A percentile compares a stretch with the other conserved stretches of the same genome.
Evolutionary conservation across 2,888 invertebrate genomes (phyloP).

Genomic region (Conops quadrifasciatus): DNA sequence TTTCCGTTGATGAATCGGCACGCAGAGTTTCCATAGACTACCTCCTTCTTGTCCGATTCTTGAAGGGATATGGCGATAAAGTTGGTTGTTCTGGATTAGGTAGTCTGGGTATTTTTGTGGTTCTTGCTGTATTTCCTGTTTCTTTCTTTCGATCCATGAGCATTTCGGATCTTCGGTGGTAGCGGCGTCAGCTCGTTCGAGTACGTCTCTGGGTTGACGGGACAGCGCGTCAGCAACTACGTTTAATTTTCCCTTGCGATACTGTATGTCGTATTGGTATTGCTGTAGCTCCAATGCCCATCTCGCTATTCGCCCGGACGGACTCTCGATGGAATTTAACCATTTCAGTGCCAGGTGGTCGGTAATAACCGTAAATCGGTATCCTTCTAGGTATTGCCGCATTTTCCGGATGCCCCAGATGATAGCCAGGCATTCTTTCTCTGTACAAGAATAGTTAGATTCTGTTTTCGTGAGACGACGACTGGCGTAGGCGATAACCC

Average conservation of each 20-base stretch:
- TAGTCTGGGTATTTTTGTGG: neutral
- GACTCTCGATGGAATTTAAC: slow-evolving; percentile 22
- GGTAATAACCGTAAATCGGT: slow-evolving; percentile 29
- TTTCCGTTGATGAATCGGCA: neutral
- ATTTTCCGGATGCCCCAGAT: slow-evolving; percentile 33
- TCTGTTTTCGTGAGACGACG: slow-evolving; percentile 27
- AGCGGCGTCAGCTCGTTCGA: neutral
- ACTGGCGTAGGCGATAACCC: slow-evolving; percentile 33
- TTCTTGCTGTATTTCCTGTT: neutral
- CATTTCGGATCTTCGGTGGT: neutral
- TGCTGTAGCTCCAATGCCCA: slow-evolving; percentile 24
- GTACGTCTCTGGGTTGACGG: neutral
- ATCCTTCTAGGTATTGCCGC: slow-evolving; percentile 36
- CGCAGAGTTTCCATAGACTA: slow-evolving; percentile 21
- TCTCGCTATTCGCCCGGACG: slow-evolving; percentile 11
- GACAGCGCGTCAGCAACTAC: slow-evolving; percentile 27
- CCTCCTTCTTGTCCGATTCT: neutral
- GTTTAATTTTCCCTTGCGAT: slow-evolving; percentile 19
- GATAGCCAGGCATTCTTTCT: slow-evolving; percentile 35
- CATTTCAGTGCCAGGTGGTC: slow-evolving; percentile 35
- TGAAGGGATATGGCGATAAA: neutral
- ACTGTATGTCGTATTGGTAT: slow-evolving; percentile 9
- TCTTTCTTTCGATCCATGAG: slow-evolving; percentile 1
- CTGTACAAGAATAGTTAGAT: slow-evolving; percentile 33
- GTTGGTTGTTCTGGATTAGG: neutral